phyloP scores from a whole-genome alignment of 2,113 vertebrate species.

The Phyllostomus discolor region DNA sequence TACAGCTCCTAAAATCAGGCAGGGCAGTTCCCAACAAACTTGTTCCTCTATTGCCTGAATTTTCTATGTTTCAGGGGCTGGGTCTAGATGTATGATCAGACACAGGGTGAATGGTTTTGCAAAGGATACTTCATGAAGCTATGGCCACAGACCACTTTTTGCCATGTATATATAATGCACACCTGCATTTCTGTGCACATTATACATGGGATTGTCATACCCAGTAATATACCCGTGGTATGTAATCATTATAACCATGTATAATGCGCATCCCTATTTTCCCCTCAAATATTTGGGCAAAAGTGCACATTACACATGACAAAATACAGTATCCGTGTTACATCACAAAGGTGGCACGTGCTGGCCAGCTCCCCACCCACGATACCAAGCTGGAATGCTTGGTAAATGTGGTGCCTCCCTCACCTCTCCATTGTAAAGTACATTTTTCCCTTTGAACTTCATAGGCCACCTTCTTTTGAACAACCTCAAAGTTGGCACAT shows the following conservation, averaged over 20 bases:
- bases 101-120: neutral
- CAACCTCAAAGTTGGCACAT: neutral
- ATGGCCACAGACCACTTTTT: no score
- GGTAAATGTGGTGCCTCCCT: neutral
- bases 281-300: no score
- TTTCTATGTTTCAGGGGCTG: neutral
- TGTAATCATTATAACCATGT: no score
- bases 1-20: no score
- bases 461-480: neutral
- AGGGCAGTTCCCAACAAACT: no score
- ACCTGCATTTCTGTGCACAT: no score
- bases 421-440: neutral
- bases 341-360: rapidly evolving
- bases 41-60: neutral
- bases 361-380: neutral
- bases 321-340: neutral
- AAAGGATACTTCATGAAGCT: neutral
- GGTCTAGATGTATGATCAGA: neutral
- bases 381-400: neutral
- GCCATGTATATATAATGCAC: no score
- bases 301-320: no score
- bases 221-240: no score
- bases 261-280: no score
- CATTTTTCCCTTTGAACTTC: neutral
- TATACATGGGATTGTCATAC: no score